Conservation (phyloP, 2,888 invertebrate species). For the Drosophila sordidula region DNA sequence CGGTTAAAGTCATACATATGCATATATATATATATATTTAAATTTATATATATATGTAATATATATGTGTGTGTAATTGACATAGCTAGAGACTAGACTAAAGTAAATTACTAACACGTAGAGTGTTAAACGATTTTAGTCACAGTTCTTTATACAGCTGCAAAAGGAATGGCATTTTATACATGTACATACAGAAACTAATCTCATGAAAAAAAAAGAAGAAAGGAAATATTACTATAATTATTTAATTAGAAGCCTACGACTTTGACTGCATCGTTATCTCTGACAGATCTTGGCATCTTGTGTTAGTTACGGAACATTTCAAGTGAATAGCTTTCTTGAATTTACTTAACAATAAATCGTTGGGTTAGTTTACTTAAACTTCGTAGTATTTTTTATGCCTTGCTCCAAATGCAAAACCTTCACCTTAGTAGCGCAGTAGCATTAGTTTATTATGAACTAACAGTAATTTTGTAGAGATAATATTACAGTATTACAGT, state of each 20-base stretch:
- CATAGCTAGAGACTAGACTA: conserved; percentile 18
- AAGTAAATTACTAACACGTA: conserved; percentile 31
- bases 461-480: conserved; percentile 5
- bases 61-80: neutral
- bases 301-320: conserved; percentile 45
- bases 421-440: conserved; percentile 14
- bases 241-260: neutral
- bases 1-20: neutral
- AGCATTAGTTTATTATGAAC: conserved; percentile 12
- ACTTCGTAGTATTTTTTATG: neutral
- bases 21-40: neutral
- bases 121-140: conserved; percentile 65
- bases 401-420: neutral
- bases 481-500: conserved; percentile 1
- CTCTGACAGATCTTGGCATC: conserved; percentile 1
- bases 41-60: no score
- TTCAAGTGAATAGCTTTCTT: conserved; percentile 10
- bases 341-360: neutral
- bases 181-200: conserved; percentile 57
- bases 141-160: conserved; percentile 63
- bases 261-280: conserved; percentile 4
- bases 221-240: no score
- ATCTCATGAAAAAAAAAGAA: neutral
- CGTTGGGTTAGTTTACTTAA: conserved; percentile 4
- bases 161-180: conserved; percentile 47